Percentiles rank a stretch among this genome's conserved stretches.
Evolutionary conservation across 2,888 invertebrate species (phyloP).

Genomic region (Chouioia cunea): DNA sequence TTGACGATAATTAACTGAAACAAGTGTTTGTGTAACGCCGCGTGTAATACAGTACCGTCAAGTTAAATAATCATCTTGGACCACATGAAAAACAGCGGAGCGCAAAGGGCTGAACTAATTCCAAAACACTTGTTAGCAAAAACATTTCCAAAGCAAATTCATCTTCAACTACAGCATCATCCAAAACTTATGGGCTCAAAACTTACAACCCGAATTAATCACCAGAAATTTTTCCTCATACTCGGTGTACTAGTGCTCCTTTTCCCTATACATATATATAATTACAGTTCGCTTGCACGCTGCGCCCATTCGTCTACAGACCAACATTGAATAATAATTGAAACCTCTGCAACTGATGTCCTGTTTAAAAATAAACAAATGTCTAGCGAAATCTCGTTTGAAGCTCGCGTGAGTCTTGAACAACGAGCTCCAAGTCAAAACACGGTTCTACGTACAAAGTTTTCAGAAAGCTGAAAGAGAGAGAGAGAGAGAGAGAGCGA

Average conservation of each 20-base stretch:
- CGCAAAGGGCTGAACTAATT: constrained; percentile 14
- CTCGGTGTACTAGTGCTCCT: neutral
- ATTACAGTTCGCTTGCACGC: neutral
- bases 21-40: too few species aligned
- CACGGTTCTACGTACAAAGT: constrained; percentile 16
- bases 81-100: constrained; percentile 3
- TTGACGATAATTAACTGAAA: too few species aligned
- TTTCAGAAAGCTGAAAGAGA: constrained; percentile 3
- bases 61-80: neutral
- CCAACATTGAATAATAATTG: constrained; percentile 44
- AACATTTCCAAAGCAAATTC: constrained; percentile 31
- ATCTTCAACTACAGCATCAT: constrained; percentile 14
- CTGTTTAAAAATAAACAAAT: constrained; percentile 45
- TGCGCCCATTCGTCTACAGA: constrained; percentile 11
- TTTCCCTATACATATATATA: too few species aligned
- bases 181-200: constrained; percentile 28
- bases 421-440: constrained; percentile 36
- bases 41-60: too few species aligned
- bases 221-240: constrained; percentile 1
- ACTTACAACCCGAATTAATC: constrained; percentile 40
- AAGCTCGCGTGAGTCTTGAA: neutral
- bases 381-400: neutral
- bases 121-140: constrained; percentile 33
- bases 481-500: neutral
- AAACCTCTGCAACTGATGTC: constrained; percentile 16